Percentiles rank a stretch among this genome's conserved stretches.
These are phyloP conservation scores for Aviceda subcristata DNA, from an alignment of 2,113 vertebrate genomes.

Conservation along the genomic window DNA sequence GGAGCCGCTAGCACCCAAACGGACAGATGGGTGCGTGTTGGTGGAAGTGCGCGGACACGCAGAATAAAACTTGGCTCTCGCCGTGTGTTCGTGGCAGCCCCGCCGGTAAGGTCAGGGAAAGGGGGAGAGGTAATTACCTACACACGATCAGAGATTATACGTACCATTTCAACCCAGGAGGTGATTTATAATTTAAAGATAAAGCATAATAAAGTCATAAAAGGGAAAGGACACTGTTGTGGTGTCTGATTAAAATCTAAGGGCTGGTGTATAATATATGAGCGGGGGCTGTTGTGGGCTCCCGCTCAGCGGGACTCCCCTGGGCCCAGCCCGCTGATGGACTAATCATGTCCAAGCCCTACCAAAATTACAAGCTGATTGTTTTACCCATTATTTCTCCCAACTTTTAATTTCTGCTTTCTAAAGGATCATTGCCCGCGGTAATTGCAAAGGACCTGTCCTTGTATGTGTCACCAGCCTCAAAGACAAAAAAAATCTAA, in stretches of 20 bases:
- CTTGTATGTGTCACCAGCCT: conserved; percentile 82
- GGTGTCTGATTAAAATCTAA: conserved; percentile 75
- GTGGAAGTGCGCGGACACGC: not conserved
- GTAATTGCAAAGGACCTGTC: conserved; percentile 94
- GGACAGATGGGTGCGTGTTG: not conserved
- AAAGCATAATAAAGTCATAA: conserved; percentile 76
- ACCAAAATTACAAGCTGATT: conserved; percentile 85
- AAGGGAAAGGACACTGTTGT: conserved; percentile 71
- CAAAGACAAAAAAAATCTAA: conserved; percentile 62
- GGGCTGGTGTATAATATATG: conserved; percentile 44
- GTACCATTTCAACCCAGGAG: conserved; percentile 58
- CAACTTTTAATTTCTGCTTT: conserved; percentile 96
- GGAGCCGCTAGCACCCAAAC: not conserved
- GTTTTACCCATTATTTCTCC: conserved; percentile 92
- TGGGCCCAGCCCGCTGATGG: conserved; percentile 79
- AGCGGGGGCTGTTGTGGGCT: conserved; percentile 31
- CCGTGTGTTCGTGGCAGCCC: not conserved
- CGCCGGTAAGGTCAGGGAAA: conserved; percentile 15
- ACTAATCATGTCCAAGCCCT: conserved; percentile 83
- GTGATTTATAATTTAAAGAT: conserved; percentile 82
- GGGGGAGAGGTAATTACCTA: conserved; percentile 61
- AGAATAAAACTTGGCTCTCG: not conserved
- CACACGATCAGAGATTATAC: conserved; percentile 58
- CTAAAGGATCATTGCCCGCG: conserved; percentile 93
- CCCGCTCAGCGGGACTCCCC: conserved; percentile 55